Percentiles rank a stretch among this genome's conserved stretches.
Conservation (phyloP, 2,888 invertebrate species). For the Chorisops tibialis region DNA sequence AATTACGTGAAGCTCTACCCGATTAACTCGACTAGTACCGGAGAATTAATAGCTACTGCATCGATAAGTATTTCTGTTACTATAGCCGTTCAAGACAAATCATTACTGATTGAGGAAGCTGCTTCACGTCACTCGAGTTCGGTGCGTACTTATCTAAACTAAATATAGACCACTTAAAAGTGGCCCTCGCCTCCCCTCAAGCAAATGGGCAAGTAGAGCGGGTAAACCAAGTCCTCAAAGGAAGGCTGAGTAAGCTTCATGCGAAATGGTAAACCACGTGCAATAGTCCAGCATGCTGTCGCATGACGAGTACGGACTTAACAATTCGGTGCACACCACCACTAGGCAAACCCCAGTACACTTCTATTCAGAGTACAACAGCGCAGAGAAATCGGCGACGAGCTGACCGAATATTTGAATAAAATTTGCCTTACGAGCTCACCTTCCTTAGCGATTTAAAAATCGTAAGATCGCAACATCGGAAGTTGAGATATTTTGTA, state of each 20-base stretch:
- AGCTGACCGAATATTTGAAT: no score
- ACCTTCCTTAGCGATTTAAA: no score
- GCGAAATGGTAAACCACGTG: not conserved
- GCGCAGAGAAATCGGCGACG: no score
- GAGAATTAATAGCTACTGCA: constrained; percentile 5
- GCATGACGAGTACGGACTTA: no score
- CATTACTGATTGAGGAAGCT: constrained; percentile 11
- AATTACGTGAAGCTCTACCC: constrained; percentile 16
- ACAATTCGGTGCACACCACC: no score
- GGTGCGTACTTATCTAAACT: constrained; percentile 30
- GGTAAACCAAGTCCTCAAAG: constrained; percentile 25
- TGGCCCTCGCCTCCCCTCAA: constrained; percentile 38
- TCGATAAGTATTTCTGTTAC: constrained; percentile 14
- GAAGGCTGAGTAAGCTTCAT: constrained; percentile 22
- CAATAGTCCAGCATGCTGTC: no score
- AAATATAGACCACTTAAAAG: constrained; percentile 36
- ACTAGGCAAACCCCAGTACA: no score
- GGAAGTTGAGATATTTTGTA: no score
- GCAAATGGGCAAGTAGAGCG: constrained; percentile 40
- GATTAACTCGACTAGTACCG: constrained; percentile 31
- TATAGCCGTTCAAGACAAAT: constrained; percentile 2
- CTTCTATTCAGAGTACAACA: no score
- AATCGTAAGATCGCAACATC: no score
- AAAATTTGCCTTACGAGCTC: no score
- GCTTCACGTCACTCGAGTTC: constrained; percentile 28